Evolutionary conservation across 1,140 invertebrate species (phyloP).

Genomic region (Gryllus bimaculatus): DNA sequence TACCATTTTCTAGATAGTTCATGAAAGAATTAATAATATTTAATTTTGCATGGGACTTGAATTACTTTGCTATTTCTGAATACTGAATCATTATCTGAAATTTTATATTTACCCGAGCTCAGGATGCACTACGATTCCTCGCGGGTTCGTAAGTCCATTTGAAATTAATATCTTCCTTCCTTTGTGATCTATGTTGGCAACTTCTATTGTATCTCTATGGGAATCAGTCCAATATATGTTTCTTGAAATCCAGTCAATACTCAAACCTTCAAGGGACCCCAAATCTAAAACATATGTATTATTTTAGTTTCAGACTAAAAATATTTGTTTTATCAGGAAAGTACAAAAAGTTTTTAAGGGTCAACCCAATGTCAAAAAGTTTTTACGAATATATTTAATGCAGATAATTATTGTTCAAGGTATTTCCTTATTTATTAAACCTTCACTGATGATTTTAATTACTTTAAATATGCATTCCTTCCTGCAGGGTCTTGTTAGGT

Average conservation of each 20-base stretch:
- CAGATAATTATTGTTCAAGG: background rate
- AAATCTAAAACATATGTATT: slow-evolving; percentile 46
- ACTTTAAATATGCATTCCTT: background rate
- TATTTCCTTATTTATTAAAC: background rate
- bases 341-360: background rate
- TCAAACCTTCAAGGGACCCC: slow-evolving; percentile 83
- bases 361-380: background rate
- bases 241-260: slow-evolving; percentile 83
- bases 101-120: slow-evolving; percentile 60
- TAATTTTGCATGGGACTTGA: background rate
- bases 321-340: background rate
- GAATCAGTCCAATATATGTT: slow-evolving; percentile 97
- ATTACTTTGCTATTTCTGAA: background rate
- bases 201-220: slow-evolving; percentile 76
- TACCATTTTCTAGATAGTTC: background rate
- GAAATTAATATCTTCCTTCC: slow-evolving; percentile 65
- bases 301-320: background rate
- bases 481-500: background rate
- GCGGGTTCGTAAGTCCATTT: slow-evolving; percentile 74
- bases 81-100: background rate
- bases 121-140: slow-evolving; percentile 91
- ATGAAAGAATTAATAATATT: background rate
- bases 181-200: slow-evolving; percentile 74
- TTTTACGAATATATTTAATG: background rate
- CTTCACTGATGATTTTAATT: background rate